A percentile compares a stretch with the other conserved stretches of the same genome.
Conservation (phyloP, 2,888 invertebrate genomes). For the Schizotus pectinicornis region DNA sequence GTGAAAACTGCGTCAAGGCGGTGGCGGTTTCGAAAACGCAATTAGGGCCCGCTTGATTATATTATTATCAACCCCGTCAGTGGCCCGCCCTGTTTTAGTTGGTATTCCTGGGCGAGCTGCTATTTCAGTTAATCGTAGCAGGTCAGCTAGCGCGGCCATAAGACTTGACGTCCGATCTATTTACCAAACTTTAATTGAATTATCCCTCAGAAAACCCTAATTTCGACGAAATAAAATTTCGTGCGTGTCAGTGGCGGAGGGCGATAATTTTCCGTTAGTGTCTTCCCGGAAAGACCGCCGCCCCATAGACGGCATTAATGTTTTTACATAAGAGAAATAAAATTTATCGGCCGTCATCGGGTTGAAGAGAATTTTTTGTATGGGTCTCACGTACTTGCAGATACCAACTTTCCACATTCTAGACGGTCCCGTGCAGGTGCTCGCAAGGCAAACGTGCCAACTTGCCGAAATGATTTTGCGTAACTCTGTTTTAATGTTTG, state of each 20-base stretch:
- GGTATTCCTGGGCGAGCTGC: background rate
- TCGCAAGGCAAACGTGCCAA: slow-evolving; percentile 34
- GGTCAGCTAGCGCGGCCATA: no score
- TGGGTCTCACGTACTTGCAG: slow-evolving; percentile 42
- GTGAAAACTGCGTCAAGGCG: no score
- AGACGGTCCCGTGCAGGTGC: slow-evolving; percentile 35
- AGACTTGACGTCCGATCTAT: no score
- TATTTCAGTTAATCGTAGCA: slow-evolving; percentile 4
- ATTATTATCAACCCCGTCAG: background rate
- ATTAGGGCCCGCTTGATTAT: no score
- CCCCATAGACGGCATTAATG: slow-evolving; percentile 8
- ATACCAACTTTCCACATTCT: slow-evolving; percentile 46
- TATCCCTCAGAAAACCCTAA: slow-evolving; percentile 12
- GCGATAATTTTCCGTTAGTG: slow-evolving; percentile 7
- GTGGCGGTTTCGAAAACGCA: no score
- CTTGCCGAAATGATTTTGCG: slow-evolving; percentile 38
- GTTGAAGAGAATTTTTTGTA: slow-evolving; percentile 26
- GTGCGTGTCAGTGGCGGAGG: slow-evolving; percentile 7
- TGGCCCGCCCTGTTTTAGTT: slow-evolving; percentile 5
- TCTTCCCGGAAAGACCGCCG: background rate
- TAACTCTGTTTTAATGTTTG: slow-evolving; percentile 44
- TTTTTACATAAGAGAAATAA: slow-evolving; percentile 8
- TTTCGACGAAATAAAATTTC: slow-evolving; percentile 11
- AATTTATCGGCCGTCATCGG: slow-evolving; percentile 5
- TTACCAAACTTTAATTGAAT: slow-evolving; percentile 17